Evolutionary conservation across 2,888 invertebrate species (phyloP), one percentile per base, ranked within the genome.

Genomic region (Xanthia icteritia): DNA sequence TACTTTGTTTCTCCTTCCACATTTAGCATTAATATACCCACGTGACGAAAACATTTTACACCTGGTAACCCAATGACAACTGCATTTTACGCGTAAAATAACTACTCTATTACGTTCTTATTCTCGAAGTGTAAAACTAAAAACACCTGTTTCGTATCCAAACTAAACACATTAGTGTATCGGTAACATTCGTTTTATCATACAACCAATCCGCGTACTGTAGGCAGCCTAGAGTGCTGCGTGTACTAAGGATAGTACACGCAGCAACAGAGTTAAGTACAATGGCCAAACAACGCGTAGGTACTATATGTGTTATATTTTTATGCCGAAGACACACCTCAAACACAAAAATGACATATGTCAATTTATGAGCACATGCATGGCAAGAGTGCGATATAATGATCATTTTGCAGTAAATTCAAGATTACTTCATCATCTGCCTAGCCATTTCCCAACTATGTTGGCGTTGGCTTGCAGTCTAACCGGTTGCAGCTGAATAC

Each of bases 101-200:
- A 83, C 67, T 71, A 69, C 39, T 82, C 27, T 69, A 85, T 74
- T 76, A 78, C 77, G 39, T 75, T 72, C 61, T 39, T 51, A 71
- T 65, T 81, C 76, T 56, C 39, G 54, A 80, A 79, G 82, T 76
- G 71, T 77, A 36, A 58, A 61, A 36, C 60, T 36, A 79, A 84
- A 77, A 76, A 82, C 85, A 84, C 87, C 79, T 86, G 82, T 77
- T 87, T 84, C 70, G 64, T 87, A 82, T 87, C 79, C 69, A 82
- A 83, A 83, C 81, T 69, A 83, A 83, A 83, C 74, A 85, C 88
- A 90, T 90, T 87, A 89, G 83, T 54, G 67, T 80, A 76, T 78
- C 78, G 66, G 70, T 81, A 82, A 76, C 77, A 84, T 86, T 82
- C 67, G 51, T 78, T 79, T 82, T 84, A 89, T 89, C 81, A 82